Percentiles rank a stretch among this genome's conserved stretches.
phyloP scores from a whole-genome alignment of 2,113 vertebrate species.

The Catharus minimus region DNA sequence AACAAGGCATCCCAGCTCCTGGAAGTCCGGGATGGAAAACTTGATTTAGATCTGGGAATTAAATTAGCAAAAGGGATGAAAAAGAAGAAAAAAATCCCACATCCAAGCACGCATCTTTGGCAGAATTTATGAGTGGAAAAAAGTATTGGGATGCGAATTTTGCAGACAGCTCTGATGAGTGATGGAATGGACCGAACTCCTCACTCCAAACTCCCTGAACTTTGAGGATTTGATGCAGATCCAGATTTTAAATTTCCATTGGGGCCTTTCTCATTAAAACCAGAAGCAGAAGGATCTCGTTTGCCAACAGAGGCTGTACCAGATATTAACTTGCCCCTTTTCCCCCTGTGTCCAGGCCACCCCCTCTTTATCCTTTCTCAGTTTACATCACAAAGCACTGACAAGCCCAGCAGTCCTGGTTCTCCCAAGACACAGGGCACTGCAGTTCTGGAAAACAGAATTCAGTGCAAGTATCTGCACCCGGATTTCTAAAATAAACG shows the following conservation, averaged over 20 bases:
- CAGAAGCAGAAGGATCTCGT: not conserved
- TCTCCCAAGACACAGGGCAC: not conserved
- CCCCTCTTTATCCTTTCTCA: not conserved
- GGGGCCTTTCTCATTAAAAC: not conserved
- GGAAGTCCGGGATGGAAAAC: not conserved
- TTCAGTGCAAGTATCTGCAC: not conserved
- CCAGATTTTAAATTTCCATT: not conserved
- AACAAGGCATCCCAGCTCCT: not conserved
- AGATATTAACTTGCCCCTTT: not conserved
- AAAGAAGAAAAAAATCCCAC: not conserved
- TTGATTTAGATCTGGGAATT: slow-evolving; percentile 5
- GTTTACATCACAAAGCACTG: not conserved
- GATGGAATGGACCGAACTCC: not conserved
- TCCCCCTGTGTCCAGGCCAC: not conserved
- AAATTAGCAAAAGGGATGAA: slow-evolving; percentile 16
- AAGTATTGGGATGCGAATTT: not conserved
- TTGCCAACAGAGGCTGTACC: not conserved
- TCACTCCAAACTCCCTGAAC: not conserved
- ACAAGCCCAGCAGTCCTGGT: accelerated
- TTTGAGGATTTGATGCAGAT: not conserved
- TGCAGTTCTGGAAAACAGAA: not conserved
- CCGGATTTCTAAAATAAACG: not conserved
- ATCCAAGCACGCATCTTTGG: not conserved
- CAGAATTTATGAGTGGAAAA: not conserved
- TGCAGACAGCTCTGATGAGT: not conserved